phyloP scores from a whole-genome alignment of 2,113 vertebrate genomes.

The Myiagra hebetior region DNA sequence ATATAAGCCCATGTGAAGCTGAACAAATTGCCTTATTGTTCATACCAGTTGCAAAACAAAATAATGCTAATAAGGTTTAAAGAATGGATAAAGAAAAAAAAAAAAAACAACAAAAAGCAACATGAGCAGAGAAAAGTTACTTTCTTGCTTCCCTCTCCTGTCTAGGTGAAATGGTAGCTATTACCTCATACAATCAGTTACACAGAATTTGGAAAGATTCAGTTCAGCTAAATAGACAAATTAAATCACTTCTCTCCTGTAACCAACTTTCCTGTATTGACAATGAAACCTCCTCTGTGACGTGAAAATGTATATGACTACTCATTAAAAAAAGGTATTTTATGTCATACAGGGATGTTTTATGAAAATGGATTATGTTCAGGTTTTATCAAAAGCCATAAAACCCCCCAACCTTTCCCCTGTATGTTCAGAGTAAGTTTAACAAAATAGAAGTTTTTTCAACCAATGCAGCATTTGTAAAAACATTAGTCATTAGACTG shows the following conservation, averaged over 20 bases:
- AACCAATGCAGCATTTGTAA: not conserved
- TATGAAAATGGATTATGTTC: not conserved
- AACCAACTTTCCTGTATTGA: not conserved
- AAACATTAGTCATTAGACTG: not conserved
- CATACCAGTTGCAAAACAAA: not conserved
- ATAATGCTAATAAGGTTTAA: not conserved
- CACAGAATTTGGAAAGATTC: not conserved
- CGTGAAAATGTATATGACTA: not conserved
- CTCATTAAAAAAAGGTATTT: not conserved
- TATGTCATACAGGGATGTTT: not conserved
- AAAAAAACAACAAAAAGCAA: not conserved
- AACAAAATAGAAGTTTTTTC: not conserved
- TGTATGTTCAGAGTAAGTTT: not conserved
- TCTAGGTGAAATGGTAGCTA: not conserved
- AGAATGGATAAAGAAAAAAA: not conserved
- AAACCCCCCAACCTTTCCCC: not conserved
- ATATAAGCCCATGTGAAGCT: not conserved
- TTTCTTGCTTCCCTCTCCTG: not conserved
- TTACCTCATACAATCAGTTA: not conserved
- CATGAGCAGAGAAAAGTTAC: not conserved
- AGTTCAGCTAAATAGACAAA: not conserved
- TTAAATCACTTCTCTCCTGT: not conserved
- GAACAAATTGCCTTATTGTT: not conserved
- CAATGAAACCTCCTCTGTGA: not conserved
- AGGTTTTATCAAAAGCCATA: not conserved